Evolutionary conservation across 2,797 vertebrate genomes (phyloP).

Genomic region (Phrynocephalus guinanensis): DNA sequence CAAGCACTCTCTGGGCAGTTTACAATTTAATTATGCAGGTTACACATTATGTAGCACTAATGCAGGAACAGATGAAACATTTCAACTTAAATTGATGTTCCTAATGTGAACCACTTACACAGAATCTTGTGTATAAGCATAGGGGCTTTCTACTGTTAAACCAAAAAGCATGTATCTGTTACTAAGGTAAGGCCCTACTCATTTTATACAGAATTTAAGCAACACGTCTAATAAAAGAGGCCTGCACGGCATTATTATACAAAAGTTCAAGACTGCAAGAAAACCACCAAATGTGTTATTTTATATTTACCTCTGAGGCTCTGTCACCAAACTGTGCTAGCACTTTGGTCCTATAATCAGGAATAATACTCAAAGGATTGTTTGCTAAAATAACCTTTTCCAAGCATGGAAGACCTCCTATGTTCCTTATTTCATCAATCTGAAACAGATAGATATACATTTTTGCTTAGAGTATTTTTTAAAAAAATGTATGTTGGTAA

Average conservation of each 20-base stretch:
- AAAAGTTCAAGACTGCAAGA: constrained; percentile 1
- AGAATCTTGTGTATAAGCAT: background rate
- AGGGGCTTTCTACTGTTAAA: background rate
- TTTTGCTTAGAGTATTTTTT: background rate
- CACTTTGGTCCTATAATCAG: constrained; percentile 97
- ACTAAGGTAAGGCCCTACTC: background rate
- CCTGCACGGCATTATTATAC: background rate
- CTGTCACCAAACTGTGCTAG: constrained; percentile 95
- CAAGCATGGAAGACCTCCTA: constrained; percentile 90
- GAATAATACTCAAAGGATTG: constrained; percentile 94
- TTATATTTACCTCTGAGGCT: constrained; percentile 88
- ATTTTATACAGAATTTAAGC: background rate
- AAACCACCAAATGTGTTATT: background rate
- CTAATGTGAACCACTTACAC: background rate
- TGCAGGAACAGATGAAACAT: background rate
- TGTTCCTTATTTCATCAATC: constrained; percentile 91
- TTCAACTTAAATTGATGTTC: background rate
- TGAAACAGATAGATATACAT: constrained; percentile 71
- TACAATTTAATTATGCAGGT: too few relatives aligned
- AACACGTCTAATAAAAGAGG: background rate
- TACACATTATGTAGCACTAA: background rate
- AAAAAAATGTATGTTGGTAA: too few relatives aligned
- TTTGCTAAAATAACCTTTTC: constrained; percentile 87
- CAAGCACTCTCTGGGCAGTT: too few relatives aligned
- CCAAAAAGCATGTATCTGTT: background rate